Percentiles rank a stretch among this genome's conserved stretches.
Evolutionary conservation across 2,113 vertebrate species (phyloP).

Genomic region (Hypanus sabinus): DNA sequence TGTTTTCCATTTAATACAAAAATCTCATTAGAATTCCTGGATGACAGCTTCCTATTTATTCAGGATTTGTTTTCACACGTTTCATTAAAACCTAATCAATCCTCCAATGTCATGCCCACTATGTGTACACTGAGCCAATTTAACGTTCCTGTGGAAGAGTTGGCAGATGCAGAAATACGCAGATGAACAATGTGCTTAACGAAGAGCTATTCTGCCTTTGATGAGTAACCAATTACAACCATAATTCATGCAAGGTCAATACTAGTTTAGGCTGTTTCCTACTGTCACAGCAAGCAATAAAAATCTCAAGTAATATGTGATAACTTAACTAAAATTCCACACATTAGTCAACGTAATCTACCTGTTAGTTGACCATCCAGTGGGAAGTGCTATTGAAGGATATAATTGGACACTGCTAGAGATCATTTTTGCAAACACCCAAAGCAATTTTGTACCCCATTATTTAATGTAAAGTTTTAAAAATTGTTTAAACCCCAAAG

Average conservation of each 20-base stretch:
- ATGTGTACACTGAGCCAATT: slow-evolving; percentile 45
- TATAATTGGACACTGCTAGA: neutral
- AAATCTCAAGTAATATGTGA: slow-evolving; percentile 39
- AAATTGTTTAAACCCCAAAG: neutral
- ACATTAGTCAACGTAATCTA: slow-evolving; percentile 38
- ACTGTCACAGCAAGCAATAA: no score
- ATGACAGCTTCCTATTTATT: slow-evolving; percentile 56
- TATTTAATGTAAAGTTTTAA: neutral
- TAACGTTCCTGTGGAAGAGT: slow-evolving; percentile 42
- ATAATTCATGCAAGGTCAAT: neutral
- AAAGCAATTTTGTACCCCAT: neutral
- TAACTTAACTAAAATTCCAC: slow-evolving; percentile 46
- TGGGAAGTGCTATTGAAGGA: neutral
- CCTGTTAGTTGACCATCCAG: neutral
- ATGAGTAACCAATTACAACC: neutral
- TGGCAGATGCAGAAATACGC: slow-evolving; percentile 36
- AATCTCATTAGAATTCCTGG: slow-evolving; percentile 57
- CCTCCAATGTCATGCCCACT: slow-evolving; percentile 44
- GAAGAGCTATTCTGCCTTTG: slow-evolving; percentile 38
- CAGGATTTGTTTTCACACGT: slow-evolving; percentile 54
- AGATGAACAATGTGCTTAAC: slow-evolving; percentile 40
- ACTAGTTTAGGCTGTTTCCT: neutral
- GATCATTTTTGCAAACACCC: neutral
- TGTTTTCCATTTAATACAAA: neutral
- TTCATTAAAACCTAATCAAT: slow-evolving; percentile 61